These are phyloP conservation scores for Spilosoma lubricipeda DNA, from an alignment of 2,888 invertebrate genomes.

Conservation along the genomic window DNA sequence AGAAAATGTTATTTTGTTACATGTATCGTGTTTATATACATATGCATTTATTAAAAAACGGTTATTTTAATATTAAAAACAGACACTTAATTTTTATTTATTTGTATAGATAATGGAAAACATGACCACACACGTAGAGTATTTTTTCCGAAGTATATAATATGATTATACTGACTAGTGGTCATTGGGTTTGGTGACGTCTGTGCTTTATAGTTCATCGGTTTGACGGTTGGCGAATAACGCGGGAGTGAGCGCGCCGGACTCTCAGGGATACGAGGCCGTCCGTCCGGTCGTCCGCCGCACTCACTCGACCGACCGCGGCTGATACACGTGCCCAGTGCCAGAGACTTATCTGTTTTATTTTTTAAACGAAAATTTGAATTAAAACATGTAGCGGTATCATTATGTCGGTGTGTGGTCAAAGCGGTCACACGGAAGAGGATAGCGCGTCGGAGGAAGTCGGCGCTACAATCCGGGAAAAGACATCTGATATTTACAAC, in stretches of 20 bases:
- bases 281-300: conserved; percentile 42
- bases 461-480: conserved; percentile 20
- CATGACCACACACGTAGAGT: background rate
- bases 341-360: conserved; percentile 48
- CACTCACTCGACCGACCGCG: conserved; percentile 69
- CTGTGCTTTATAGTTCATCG: conserved; percentile 67
- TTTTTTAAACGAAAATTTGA: conserved; percentile 47
- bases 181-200: conserved; percentile 62
- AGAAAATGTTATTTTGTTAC: too few species aligned
- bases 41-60: too few species aligned
- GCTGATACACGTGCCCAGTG: conserved; percentile 60
- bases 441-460: conserved; percentile 50
- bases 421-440: conserved; percentile 62
- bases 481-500: conserved; percentile 71
- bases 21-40: too few species aligned
- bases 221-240: conserved; percentile 59
- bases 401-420: conserved; percentile 76
- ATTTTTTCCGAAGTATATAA: conserved; percentile 7
- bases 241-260: conserved; percentile 54
- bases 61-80: too few species aligned
- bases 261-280: conserved; percentile 31
- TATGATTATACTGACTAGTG: conserved; percentile 18
- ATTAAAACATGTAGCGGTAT: conserved; percentile 61
- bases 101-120: too few species aligned
- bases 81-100: too few species aligned